phyloP scores from a whole-genome alignment of 2,888 invertebrate species.

The Craniophora ligustri region DNA sequence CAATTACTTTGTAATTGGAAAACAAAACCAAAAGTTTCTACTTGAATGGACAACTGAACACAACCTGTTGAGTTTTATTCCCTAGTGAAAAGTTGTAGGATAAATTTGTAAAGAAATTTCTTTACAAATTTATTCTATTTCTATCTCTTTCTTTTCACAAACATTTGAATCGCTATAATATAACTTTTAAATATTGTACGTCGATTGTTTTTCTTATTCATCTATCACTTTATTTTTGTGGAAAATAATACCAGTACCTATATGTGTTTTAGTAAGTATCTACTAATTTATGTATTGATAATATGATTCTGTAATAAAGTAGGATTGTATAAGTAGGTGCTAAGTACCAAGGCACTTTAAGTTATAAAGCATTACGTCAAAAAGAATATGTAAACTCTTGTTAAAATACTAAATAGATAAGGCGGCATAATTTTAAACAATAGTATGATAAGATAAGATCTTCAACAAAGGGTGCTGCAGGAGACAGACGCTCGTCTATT shows the following conservation, averaged over 20 bases:
- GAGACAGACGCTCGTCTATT: constrained; percentile 39
- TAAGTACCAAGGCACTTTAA: too few species aligned
- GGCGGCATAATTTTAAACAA: constrained; percentile 29
- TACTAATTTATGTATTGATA: too few species aligned
- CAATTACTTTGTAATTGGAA: constrained; percentile 35
- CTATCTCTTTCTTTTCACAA: constrained; percentile 40
- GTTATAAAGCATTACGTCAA: constrained; percentile 16
- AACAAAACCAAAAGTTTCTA: constrained; percentile 55
- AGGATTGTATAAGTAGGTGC: too few species aligned
- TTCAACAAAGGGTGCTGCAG: constrained; percentile 41
- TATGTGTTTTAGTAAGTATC: too few species aligned
- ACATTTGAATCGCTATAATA: constrained; percentile 40
- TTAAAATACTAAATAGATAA: constrained; percentile 46
- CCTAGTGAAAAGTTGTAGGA: constrained; percentile 43
- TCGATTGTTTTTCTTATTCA: constrained; percentile 3
- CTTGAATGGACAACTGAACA: constrained; percentile 55
- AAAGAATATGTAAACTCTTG: too few species aligned
- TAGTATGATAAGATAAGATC: constrained; percentile 44
- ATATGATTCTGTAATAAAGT: too few species aligned
- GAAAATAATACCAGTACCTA: background rate
- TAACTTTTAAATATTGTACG: constrained; percentile 41
- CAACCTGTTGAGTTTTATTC: constrained; percentile 72
- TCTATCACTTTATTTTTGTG: too few species aligned
- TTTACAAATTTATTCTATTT: too few species aligned
- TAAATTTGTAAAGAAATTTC: constrained; percentile 56